Evolutionary conservation across 2,888 invertebrate genomes (phyloP).

Genomic region (Leistus spinibarbis): DNA sequence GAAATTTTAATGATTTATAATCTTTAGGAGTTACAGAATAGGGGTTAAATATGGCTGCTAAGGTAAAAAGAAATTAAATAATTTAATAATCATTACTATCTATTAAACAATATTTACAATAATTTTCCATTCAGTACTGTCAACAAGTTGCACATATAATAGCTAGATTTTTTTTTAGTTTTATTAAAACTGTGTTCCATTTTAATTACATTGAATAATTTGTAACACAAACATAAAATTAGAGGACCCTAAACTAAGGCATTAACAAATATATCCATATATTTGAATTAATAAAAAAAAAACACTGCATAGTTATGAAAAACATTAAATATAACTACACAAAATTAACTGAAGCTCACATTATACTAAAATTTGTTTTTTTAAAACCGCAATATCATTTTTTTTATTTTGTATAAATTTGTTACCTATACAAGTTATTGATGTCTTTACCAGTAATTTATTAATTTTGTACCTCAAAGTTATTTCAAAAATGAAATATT

Average conservation of each 20-base stretch:
- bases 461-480: constrained; percentile 18
- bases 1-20: no score
- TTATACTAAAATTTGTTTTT: no score
- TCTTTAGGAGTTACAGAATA: no score
- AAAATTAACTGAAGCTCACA: background rate
- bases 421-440: background rate
- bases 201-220: constrained; percentile 34
- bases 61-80: constrained; percentile 12
- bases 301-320: background rate
- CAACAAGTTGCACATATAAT: constrained; percentile 39
- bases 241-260: constrained; percentile 21
- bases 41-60: no score
- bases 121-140: constrained; percentile 39
- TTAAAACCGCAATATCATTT: no score
- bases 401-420: background rate
- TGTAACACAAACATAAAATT: constrained; percentile 24
- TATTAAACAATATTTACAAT: constrained; percentile 40
- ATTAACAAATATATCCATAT: constrained; percentile 1
- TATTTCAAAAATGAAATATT: background rate
- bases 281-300: background rate
- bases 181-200: constrained; percentile 32
- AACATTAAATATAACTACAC: background rate
- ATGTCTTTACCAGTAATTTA: background rate
- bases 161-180: constrained; percentile 25
- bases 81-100: constrained; percentile 31